Base-by-base conservation (phyloP, 2,888 invertebrate species). In the Rotaria sp. region DNA sequence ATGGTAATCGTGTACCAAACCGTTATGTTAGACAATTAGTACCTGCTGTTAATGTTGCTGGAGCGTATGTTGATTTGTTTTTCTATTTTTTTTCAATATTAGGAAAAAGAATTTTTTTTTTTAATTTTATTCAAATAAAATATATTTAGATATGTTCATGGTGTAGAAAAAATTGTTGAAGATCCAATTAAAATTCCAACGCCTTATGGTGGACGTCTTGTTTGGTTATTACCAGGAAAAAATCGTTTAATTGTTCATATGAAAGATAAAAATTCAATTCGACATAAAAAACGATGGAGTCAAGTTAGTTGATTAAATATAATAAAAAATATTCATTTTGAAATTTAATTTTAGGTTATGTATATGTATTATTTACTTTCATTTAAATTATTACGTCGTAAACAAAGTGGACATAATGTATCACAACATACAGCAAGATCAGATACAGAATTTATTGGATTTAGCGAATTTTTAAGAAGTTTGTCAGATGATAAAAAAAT, bases 231-330 rank as follows among this genome's bases (percentile, higher is more conserved):
- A 86, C 97, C 97, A 0, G 97, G 97, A 87, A 96, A 96, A 92
- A 98, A 97, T 10, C 96, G 96, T 91, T 95, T 98, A 94, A 95
- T 96, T 88, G 95, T 96, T 38, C 97, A 97, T 91, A 93, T 98
- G 89, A 97, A 97, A 91, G 96, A 98, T 90, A 97, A 96, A 91
- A 94, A 94, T 90, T 95, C 95, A 90, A 97, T 97, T 90, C 94
- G 97, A 90, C 96, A 97, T 92, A 94, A 96, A 90, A 98, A 98
- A 91, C 94, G 97, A 89, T 97, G 97, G 97, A 96, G 96, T 88
- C 97, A 97, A 94, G 94, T 94, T 91, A 87, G 86, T 80, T 80
- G 67, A 38, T 21, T 18, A 38, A 57, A 74, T 21, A 45, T 10
- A n/a, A 41, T 24, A 85, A 57, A 4, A 7, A 45, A 85, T 48